Evolutionary conservation across 64 coral and sea anemone species (phyloP).

Genomic region (Montipora capricornis): DNA sequence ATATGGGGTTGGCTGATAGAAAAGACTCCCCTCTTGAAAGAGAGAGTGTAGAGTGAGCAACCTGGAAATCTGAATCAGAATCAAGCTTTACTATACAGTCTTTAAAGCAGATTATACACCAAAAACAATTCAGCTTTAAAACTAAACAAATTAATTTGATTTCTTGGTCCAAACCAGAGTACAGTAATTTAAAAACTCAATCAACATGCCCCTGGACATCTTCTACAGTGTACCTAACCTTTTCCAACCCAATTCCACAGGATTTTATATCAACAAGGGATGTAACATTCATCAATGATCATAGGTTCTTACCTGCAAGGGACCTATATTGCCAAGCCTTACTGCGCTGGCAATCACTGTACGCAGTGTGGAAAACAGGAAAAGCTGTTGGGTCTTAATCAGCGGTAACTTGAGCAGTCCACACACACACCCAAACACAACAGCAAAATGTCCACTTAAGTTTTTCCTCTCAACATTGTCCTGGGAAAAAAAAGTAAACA

Average conservation of each 20-base stretch:
- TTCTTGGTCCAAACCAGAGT: no score
- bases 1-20: no score
- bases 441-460: slow-evolving; percentile 71
- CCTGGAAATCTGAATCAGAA: no score
- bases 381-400: slow-evolving; percentile 73
- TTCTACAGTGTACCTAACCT: neutral
- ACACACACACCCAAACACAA: slow-evolving; percentile 75
- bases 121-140: no score
- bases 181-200: no score
- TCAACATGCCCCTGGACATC: no score
- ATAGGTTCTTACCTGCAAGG: slow-evolving; percentile 54
- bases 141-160: no score
- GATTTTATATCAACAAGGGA: neutral
- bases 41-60: no score
- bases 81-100: no score
- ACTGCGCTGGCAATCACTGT: slow-evolving; percentile 79
- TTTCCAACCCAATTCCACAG: neutral
- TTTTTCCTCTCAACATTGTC: slow-evolving; percentile 40
- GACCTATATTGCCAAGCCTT: slow-evolving; percentile 73
- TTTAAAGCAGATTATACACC: no score
- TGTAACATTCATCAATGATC: neutral
- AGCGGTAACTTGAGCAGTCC: slow-evolving; percentile 65
- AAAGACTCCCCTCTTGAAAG: no score
- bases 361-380: slow-evolving; percentile 76
- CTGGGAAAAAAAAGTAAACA: neutral